Base-by-base conservation (phyloP, 2,113 vertebrate genomes). In the Actenoides lindsayi region DNA sequence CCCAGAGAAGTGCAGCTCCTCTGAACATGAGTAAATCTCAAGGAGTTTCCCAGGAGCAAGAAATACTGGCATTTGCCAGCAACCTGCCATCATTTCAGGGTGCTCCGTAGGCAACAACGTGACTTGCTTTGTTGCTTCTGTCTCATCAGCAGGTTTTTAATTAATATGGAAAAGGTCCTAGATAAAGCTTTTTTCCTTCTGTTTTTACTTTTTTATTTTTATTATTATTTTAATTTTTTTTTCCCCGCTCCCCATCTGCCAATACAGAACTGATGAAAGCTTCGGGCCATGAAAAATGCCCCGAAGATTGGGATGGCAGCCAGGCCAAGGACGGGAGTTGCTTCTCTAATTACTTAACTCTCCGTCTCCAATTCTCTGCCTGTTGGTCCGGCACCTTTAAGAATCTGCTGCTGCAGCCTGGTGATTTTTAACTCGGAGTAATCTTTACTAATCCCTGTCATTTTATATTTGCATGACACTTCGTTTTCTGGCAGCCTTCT, bases 91-190 rank as follows among this genome's bases (percentile, higher is more conserved):
- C 23, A 16, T 21, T 48, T 59, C 39, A 57, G 59, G 80, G 44
- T 50, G 59, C 37, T 82, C 46, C 35, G 16, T 25, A 46, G 75
- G 57, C 46, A 62, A 10, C 31, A 76, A 31, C 1, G 0, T 4
- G 3, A 8, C 41, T 89, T 83, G 41, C 46, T 83, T 83, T 88
- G 67, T 75, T 90, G 46, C 83, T 92, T 92, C 75, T 93, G 51
- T 83, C 80, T 90, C 90, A 68, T 90, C 79, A 90, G 83, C 79
- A 80, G 39, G 33, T 78, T 92, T 94, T 95, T 81, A 89, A 93
- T 87, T 94, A 92, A 78, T 56, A 17, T 75, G 48, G 48, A 83
- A 56, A 17, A 83, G 20, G 16, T 95, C 79, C 27, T 86, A 81
- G 60, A 68, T 42, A 56, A 84, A 10, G 12, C 6, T 65, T 87